Evolutionary conservation across 2,888 invertebrate species (phyloP).

Genomic region (Stenolophus ochropezus): DNA sequence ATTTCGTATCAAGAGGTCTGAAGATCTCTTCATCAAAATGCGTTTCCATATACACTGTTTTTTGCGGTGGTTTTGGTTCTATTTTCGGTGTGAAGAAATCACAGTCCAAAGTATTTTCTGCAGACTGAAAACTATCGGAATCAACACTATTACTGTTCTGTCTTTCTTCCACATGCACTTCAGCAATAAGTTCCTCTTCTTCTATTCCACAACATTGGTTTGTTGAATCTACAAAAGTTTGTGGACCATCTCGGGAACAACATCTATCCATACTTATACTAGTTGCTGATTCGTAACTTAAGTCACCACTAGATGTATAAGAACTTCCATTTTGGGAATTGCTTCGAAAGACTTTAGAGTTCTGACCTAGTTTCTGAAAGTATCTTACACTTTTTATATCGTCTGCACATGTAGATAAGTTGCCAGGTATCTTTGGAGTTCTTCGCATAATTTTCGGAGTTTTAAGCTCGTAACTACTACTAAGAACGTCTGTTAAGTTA

Average conservation of each 20-base stretch:
- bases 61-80: slow-evolving; percentile 65
- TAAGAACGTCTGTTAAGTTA: slow-evolving; percentile 60
- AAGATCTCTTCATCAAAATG: slow-evolving; percentile 68
- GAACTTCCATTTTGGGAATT: slow-evolving; percentile 67
- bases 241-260: slow-evolving; percentile 65
- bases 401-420: slow-evolving; percentile 80
- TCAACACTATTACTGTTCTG: slow-evolving; percentile 63
- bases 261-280: slow-evolving; percentile 68
- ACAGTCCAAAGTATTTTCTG: slow-evolving; percentile 74
- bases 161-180: slow-evolving; percentile 56
- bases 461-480: slow-evolving; percentile 72
- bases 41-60: slow-evolving; percentile 68
- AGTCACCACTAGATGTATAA: slow-evolving; percentile 71
- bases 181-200: slow-evolving; percentile 64
- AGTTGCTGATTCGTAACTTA: slow-evolving; percentile 75
- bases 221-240: slow-evolving; percentile 62
- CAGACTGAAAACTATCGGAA: slow-evolving; percentile 74
- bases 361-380: slow-evolving; percentile 74
- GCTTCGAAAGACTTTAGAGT: slow-evolving; percentile 72
- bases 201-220: slow-evolving; percentile 66
- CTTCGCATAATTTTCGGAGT: slow-evolving; percentile 79
- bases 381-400: slow-evolving; percentile 77
- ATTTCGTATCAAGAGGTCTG: slow-evolving; percentile 45
- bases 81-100: slow-evolving; percentile 65
- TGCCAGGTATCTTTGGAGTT: slow-evolving; percentile 80